These are phyloP conservation scores for Drosophila setifemur DNA, from an alignment of 1,140 invertebrate species.

Conservation along the genomic window DNA sequence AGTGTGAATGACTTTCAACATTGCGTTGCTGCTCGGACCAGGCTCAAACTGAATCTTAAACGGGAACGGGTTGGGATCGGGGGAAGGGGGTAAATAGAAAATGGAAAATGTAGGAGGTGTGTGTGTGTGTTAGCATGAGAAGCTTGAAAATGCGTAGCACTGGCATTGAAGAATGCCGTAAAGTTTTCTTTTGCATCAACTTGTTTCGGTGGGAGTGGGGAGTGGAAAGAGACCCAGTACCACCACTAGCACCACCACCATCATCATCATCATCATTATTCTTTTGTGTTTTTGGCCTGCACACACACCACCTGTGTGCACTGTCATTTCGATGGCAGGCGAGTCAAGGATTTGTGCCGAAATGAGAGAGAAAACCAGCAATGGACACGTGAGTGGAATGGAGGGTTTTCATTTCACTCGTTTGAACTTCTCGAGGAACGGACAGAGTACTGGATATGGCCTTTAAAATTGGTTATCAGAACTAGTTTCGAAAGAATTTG, in stretches of 20 bases:
- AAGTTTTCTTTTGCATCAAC: slow-evolving; percentile 57
- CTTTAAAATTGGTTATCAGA: no score
- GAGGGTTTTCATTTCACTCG: no score
- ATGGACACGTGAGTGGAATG: not conserved
- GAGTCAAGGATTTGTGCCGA: no score
- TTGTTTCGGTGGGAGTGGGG: no score
- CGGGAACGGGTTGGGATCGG: not conserved
- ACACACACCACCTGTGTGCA: not conserved
- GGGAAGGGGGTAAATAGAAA: slow-evolving; percentile 2
- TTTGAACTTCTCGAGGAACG: no score
- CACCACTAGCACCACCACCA: no score
- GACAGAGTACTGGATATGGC: no score
- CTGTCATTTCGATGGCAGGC: no score
- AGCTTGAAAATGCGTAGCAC: slow-evolving; percentile 60
- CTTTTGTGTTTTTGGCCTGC: slow-evolving; percentile 8
- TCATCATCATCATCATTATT: slow-evolving; percentile 24
- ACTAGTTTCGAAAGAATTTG: no score
- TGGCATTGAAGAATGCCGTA: slow-evolving; percentile 31
- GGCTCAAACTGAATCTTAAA: slow-evolving; percentile 14
- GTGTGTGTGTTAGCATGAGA: slow-evolving; percentile 55
- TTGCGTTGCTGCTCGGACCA: slow-evolving; percentile 51
- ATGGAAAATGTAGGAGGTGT: not conserved
- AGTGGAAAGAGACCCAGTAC: no score
- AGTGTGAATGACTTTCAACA: slow-evolving; percentile 81
- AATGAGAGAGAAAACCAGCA: no score